Percentiles rank a stretch among this genome's conserved stretches.
Evolutionary conservation across 2,888 invertebrate species (phyloP).

Genomic region (Drosophila siamana): DNA sequence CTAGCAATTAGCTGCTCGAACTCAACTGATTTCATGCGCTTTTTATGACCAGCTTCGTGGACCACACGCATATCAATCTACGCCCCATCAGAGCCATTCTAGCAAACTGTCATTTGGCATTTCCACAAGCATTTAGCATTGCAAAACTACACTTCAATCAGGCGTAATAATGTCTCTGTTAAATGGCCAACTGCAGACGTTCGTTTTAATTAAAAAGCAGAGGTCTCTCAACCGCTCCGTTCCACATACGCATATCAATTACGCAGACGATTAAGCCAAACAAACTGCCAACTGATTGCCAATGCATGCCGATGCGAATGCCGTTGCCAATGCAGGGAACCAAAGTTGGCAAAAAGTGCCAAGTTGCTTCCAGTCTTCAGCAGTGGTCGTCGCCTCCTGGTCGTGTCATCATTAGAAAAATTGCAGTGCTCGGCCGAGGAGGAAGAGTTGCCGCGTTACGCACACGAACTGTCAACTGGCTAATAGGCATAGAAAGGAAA

Average conservation of each 20-base stretch:
- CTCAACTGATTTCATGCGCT: background rate
- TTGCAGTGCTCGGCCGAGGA: conserved; percentile 23
- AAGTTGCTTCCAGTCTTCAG: conserved; percentile 23
- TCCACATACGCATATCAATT: conserved; percentile 71
- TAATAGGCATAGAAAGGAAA: conserved; percentile 68
- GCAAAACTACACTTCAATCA: conserved; percentile 17
- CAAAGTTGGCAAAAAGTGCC: conserved; percentile 34
- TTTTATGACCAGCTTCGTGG: conserved; percentile 2
- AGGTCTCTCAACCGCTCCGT: conserved; percentile 9
- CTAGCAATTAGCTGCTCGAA: no score
- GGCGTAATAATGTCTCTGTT: conserved; percentile 74
- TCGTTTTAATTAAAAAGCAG: conserved; percentile 71
- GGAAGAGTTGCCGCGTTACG: conserved; percentile 61
- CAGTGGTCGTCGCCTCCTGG: conserved; percentile 20
- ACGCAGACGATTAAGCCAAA: conserved; percentile 79
- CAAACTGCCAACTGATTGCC: conserved; percentile 80
- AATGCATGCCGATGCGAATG: conserved; percentile 67
- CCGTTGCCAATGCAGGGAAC: conserved; percentile 39
- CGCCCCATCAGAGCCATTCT: conserved; percentile 52
- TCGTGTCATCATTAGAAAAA: conserved; percentile 76
- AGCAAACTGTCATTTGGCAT: conserved; percentile 50
- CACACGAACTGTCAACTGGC: conserved; percentile 80
- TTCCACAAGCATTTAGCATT: conserved; percentile 64
- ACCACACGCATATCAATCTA: conserved; percentile 63
- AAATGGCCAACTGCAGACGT: conserved; percentile 62